Base-by-base conservation (phyloP, 2,113 vertebrate genomes). In the Steatornis caripensis region DNA sequence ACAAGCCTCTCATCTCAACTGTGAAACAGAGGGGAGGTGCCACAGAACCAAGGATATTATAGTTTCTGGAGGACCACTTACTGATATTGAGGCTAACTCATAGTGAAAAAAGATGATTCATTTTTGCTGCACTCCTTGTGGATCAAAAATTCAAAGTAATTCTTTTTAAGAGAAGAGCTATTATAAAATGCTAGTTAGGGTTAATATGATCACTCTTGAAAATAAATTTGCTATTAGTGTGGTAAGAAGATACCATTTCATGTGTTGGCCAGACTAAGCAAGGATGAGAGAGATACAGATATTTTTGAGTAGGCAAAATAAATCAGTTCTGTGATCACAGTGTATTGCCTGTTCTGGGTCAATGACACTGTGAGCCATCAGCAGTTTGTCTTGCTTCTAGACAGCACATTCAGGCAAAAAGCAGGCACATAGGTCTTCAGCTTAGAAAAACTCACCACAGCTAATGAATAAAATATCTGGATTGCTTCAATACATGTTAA, bases 11-110 rank as follows among this genome's bases (percentile, higher is more conserved):
- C 80, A 92, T 94, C 71, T 92, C 61, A 85, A 30, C 84, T 2
- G 11, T 49, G 82, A 69, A 92, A 60, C 60, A 84, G 53, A 79
- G 36, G 49, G 96, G 85, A 95, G 82, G 66, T 87, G 64, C 78
- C 75, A 48, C 36, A 84, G 58, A 90, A 41, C 46, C 96, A 95
- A 97, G 92, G 94, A 89, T 95, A 30, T 79, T 81, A 41, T 36
- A 5, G 15, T 85, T 96, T 84, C 89, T 95, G 71, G 51, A 82
- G 88, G 62, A 91, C 32, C 21, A 10, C 48, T 89, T 87, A 51
- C 65, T 94, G 96, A 95, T 84, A 95, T 0, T 51, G 48, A 72
- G 43, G 80, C 36, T 58, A 84, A 78, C 57, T 48, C 29, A 58
- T 8, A 72, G 14, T 9, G 55, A 43, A 61, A 84, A 51, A 82